These are phyloP conservation scores for Vipera latastei DNA, from an alignment of 2,797 vertebrate species.

Conservation along the genomic window DNA sequence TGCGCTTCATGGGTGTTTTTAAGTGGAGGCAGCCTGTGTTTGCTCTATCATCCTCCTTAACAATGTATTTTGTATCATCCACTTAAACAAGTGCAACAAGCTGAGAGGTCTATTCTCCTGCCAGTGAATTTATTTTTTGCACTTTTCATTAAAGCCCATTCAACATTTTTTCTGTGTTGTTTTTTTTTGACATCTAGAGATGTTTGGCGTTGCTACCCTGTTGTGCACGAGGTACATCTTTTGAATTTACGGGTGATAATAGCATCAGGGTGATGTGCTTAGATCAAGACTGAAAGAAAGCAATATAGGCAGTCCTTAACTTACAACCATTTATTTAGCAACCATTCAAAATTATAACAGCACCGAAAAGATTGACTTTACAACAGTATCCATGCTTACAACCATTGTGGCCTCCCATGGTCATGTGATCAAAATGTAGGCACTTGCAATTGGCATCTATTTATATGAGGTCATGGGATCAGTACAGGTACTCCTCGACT, in stretches of 20 bases:
- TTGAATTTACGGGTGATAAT: neutral
- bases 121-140: accelerated
- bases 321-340: neutral
- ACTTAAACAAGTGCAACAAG: neutral
- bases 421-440: neutral
- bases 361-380: neutral
- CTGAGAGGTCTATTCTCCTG: neutral
- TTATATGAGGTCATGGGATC: neutral
- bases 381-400: neutral
- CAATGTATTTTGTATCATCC: neutral
- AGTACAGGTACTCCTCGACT: too few species aligned
- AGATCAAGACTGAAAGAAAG: neutral
- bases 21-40: neutral
- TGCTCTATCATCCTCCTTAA: neutral
- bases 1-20: neutral
- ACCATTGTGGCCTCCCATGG: neutral
- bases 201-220: constrained; percentile 90
- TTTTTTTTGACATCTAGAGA: constrained; percentile 72
- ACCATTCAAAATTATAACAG: neutral
- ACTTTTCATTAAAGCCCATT: neutral
- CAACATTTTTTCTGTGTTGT: neutral
- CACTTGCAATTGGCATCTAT: neutral
- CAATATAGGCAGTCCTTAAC: neutral
- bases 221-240: constrained; percentile 81
- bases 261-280: neutral